Evolutionary conservation across 2,113 vertebrate genomes (phyloP), one percentile per base, ranked within the genome.

Genomic region (Suncus etruscus): DNA sequence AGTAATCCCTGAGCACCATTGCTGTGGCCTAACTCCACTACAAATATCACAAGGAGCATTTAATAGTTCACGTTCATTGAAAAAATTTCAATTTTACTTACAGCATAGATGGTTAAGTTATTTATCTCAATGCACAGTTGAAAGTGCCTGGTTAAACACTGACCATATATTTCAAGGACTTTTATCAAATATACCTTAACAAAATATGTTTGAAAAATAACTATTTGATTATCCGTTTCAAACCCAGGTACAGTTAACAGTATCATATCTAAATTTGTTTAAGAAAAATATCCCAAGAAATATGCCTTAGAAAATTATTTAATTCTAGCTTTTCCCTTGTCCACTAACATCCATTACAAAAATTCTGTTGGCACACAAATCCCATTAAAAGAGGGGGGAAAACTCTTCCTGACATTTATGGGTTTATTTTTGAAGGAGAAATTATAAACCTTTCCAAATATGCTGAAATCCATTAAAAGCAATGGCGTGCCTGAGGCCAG

Each of bases 381-480:
- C 79, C 90, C 20, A 83, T 89, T 95, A 97, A 39, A 39, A 39
- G 39, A 39, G 78, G 79, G 95, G 93, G 90, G 93, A 96, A 95
- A 92, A 95, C 96, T 96, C 89, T 95, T 96, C 92, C 91, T 97
- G 94, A 96, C 93, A 91, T 94, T 97, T 91, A 97, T 95, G 75
- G 87, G 83, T 83, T 92, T 94, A 91, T 81, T 94, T 95, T 87
- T 91, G 77, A 96, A 95, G 73, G 73, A 92, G 82, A 95, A 97
- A 96, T 95, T 94, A 95, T 86, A 93, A 96, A 95, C 39, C 89
- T 91, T 96, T 88, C 80, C 93, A 97, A 92, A 96, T 87, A 73
- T 90, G 81, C 83, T 91, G 81, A 94, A 89, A 95, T 96, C 94
- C 85, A 95, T 93, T 95, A 91, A 87, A 77, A 47, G 58, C 86